Conservation (phyloP, 2,888 invertebrate genomes). For the Euzophera pinguis region DNA sequence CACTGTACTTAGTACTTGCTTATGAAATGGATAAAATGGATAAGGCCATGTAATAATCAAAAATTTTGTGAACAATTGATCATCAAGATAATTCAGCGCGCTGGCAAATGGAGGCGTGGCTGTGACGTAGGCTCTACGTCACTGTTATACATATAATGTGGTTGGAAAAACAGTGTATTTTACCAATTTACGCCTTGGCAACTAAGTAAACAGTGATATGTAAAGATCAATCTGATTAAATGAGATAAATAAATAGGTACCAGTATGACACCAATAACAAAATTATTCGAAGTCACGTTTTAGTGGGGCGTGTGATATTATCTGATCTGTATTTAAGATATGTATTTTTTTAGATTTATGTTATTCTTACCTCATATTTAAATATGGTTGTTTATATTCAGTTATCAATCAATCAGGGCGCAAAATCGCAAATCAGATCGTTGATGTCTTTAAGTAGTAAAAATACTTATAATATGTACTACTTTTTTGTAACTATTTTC, state of each 20-base stretch:
- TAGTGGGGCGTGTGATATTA: not conserved
- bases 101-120: constrained; percentile 64
- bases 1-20: too few species aligned
- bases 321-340: not conserved
- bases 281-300: not conserved
- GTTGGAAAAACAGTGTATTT: constrained; percentile 36
- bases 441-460: too few species aligned
- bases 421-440: too few species aligned
- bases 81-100: constrained; percentile 21
- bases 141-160: constrained; percentile 20
- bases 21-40: too few species aligned
- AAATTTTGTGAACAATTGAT: too few species aligned
- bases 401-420: too few species aligned
- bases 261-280: constrained; percentile 15
- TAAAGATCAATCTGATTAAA: constrained; percentile 6
- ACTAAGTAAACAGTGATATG: not conserved
- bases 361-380: too few species aligned
- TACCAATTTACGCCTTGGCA: not conserved
- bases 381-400: too few species aligned
- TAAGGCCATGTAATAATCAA: too few species aligned
- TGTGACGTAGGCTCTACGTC: constrained; percentile 51
- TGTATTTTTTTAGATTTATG: not conserved
- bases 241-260: constrained; percentile 5
- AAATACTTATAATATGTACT: too few species aligned
- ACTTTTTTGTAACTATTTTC: too few species aligned